A percentile compares a stretch with the other conserved stretches of the same genome.
Conservation (phyloP, 1,140 invertebrate genomes). For the Calycopis cecrops region DNA sequence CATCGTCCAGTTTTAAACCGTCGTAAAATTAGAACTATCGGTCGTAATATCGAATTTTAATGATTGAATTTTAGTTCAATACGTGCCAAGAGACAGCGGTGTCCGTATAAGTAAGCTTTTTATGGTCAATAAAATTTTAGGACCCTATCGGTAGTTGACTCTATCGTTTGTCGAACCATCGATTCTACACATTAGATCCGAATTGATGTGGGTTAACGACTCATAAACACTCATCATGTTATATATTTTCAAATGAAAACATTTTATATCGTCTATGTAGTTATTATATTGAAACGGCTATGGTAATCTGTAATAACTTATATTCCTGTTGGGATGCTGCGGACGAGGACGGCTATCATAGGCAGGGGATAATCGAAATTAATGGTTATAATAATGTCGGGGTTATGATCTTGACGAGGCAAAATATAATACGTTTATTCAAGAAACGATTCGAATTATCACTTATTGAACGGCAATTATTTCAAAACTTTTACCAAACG, state of each 20-base stretch:
- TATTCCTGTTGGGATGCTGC: no score
- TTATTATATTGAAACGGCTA: conserved; percentile 1
- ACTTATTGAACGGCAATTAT: no score
- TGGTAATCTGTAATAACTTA: no score
- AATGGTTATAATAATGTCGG: no score
- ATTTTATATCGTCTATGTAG: conserved; percentile 15
- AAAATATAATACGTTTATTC: no score
- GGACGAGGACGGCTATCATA: no score
- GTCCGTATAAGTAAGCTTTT: conserved; percentile 56
- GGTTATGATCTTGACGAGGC: no score
- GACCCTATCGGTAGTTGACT: conserved; percentile 52
- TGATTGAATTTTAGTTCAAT: conserved; percentile 45
- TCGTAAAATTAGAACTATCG: conserved; percentile 61
- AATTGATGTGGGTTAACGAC: conserved; percentile 36
- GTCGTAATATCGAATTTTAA: conserved; percentile 64
- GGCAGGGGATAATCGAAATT: no score
- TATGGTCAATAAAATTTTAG: conserved; percentile 64
- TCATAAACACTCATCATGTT: conserved; percentile 32
- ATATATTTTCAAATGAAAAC: conserved; percentile 32
- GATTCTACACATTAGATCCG: conserved; percentile 44
- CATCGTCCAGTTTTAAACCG: conserved; percentile 51
- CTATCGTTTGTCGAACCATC: conserved; percentile 53
- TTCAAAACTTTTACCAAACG: no score
- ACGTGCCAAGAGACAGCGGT: conserved; percentile 42
- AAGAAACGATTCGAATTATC: no score